These are phyloP conservation scores for Clarias laeviceps DNA, from an alignment of 2,797 vertebrate genomes.

Conservation along the genomic window DNA sequence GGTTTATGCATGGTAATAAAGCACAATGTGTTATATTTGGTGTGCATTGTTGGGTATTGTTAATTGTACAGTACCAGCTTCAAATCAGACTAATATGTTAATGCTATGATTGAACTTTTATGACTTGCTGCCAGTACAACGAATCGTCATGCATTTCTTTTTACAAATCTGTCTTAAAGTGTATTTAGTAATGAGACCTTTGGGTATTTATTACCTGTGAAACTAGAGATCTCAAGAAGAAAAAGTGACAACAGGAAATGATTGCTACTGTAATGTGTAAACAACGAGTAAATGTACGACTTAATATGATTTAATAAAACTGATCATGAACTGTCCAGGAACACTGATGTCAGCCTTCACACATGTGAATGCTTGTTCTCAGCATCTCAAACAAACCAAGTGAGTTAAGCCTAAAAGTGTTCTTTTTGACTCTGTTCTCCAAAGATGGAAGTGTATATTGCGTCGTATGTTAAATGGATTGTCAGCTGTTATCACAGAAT, in stretches of 20 bases:
- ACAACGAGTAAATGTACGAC: background rate
- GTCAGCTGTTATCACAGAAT: slow-evolving; percentile 37
- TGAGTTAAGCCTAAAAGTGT: slow-evolving; percentile 11
- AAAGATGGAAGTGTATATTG: background rate
- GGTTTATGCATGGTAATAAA: background rate
- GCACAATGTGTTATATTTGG: background rate
- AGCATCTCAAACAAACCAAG: slow-evolving; percentile 5
- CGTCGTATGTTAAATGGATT: background rate
- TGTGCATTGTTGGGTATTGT: background rate
- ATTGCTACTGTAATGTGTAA: background rate
- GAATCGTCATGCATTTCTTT: background rate
- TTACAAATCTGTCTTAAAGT: background rate
- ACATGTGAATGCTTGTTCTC: slow-evolving; percentile 19
- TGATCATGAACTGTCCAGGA: background rate
- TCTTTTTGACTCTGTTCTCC: slow-evolving; percentile 27
- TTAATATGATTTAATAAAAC: background rate
- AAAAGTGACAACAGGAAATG: background rate
- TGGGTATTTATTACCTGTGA: background rate
- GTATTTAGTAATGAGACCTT: background rate
- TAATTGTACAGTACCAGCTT: background rate
- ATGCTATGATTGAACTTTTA: background rate
- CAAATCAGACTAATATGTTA: background rate
- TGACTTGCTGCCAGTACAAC: background rate
- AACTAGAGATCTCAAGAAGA: background rate
- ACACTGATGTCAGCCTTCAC: background rate